These are phyloP conservation scores for Lamprotornis superbus DNA, from an alignment of 2,113 vertebrate species.

Conservation along the genomic window DNA sequence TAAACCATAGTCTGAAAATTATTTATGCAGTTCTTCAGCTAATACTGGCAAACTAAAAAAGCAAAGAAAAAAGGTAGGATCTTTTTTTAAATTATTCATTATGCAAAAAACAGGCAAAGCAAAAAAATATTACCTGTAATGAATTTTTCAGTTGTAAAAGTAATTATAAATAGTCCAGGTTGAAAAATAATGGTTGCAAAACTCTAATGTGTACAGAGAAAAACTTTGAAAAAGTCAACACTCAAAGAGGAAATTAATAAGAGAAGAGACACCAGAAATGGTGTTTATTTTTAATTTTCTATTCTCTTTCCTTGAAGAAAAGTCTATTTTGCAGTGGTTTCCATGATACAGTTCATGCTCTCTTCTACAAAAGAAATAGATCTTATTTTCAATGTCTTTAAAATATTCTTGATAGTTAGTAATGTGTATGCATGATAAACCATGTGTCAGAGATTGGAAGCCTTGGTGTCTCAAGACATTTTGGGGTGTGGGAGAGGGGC, in stretches of 20 bases:
- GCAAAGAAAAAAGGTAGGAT: accelerated
- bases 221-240: neutral
- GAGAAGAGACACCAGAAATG: neutral
- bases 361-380: neutral
- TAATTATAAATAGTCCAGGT: neutral
- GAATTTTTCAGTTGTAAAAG: neutral
- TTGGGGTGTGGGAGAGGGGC: neutral
- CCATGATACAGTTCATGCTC: neutral
- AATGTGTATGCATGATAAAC: neutral
- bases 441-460: neutral
- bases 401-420: neutral
- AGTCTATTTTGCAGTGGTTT: neutral
- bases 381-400: neutral
- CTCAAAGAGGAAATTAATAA: neutral
- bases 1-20: neutral
- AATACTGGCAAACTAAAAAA: neutral
- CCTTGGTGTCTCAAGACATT: neutral
- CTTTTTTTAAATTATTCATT: neutral
- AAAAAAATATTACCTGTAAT: neutral
- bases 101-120: neutral
- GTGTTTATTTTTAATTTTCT: neutral
- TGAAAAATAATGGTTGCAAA: neutral
- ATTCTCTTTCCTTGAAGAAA: neutral
- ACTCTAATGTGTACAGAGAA: neutral
- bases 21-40: neutral